Evolutionary conservation across 2,888 invertebrate genomes (phyloP).

Genomic region (Erebia palarica): DNA sequence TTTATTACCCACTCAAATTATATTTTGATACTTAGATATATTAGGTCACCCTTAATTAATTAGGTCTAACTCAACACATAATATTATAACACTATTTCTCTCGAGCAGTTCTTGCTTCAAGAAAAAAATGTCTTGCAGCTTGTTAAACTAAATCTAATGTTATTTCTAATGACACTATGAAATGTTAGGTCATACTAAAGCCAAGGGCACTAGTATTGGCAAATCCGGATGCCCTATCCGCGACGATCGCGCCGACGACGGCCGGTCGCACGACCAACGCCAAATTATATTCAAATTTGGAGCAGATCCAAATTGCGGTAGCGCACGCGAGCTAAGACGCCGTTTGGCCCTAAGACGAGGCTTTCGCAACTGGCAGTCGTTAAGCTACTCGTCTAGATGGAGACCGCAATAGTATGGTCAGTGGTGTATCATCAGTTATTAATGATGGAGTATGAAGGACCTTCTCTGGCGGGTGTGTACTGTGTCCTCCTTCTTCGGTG

Average conservation of each 20-base stretch:
- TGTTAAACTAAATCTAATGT: neutral
- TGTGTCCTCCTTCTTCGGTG: no score
- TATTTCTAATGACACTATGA: slow-evolving; percentile 4
- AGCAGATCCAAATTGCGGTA: slow-evolving; percentile 79
- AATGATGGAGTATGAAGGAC: no score
- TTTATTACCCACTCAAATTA: no score
- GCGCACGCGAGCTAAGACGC: slow-evolving; percentile 76
- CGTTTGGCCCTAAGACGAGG: slow-evolving; percentile 32
- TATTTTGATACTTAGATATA: no score
- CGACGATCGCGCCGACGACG: slow-evolving; percentile 26
- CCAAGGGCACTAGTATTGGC: slow-evolving; percentile 26
- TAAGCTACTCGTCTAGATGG: neutral
- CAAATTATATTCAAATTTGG: slow-evolving; percentile 81
- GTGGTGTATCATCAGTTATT: no score
- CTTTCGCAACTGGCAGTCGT: slow-evolving; percentile 59
- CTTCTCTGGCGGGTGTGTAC: no score
- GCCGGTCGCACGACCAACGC: slow-evolving; percentile 46
- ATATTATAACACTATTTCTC: no score
- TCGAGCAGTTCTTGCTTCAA: no score
- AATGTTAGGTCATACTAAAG: slow-evolving; percentile 22
- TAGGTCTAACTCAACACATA: no score
- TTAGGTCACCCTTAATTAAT: no score
- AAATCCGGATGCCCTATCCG: slow-evolving; percentile 28
- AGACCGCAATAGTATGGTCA: neutral
- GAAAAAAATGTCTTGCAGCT: neutral